These are phyloP conservation scores for Andrena bucephala DNA, from an alignment of 2,888 invertebrate species.

Conservation along the genomic window DNA sequence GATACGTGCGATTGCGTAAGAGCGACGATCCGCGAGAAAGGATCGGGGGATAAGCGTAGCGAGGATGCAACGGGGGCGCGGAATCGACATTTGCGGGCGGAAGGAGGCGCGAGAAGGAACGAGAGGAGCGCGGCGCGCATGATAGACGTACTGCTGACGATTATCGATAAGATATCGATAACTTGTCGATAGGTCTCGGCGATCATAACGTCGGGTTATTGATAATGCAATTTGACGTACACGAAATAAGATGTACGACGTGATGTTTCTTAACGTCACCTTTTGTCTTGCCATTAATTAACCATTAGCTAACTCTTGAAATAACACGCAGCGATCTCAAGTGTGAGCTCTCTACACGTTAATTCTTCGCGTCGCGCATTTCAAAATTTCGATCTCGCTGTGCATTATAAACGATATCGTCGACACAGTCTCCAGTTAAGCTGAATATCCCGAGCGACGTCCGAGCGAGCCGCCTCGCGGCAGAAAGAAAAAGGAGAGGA, in stretches of 20 bases:
- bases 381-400: too few relatives aligned
- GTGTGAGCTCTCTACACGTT: too few relatives aligned
- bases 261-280: background rate
- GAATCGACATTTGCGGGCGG: conserved; percentile 53
- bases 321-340: too few relatives aligned
- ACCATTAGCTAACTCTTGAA: too few relatives aligned
- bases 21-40: conserved; percentile 51
- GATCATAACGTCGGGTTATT: background rate
- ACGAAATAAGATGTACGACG: background rate
- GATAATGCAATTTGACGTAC: background rate
- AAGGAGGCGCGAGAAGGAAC: conserved; percentile 38
- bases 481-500: conserved; percentile 49
- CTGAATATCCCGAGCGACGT: conserved; percentile 18
- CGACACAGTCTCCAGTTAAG: background rate
- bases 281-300: too few relatives aligned
- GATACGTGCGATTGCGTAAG: conserved; percentile 57
- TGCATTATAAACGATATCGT: background rate
- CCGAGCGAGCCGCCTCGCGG: conserved; percentile 12
- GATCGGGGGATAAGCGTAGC: conserved; percentile 33
- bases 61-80: conserved; percentile 38
- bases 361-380: too few relatives aligned
- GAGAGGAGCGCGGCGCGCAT: background rate
- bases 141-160: conserved; percentile 8
- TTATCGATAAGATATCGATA: conserved; percentile 6
- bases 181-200: background rate